phyloP scores from a whole-genome alignment of 2,888 invertebrate species.

The Spodoptera exigua region DNA sequence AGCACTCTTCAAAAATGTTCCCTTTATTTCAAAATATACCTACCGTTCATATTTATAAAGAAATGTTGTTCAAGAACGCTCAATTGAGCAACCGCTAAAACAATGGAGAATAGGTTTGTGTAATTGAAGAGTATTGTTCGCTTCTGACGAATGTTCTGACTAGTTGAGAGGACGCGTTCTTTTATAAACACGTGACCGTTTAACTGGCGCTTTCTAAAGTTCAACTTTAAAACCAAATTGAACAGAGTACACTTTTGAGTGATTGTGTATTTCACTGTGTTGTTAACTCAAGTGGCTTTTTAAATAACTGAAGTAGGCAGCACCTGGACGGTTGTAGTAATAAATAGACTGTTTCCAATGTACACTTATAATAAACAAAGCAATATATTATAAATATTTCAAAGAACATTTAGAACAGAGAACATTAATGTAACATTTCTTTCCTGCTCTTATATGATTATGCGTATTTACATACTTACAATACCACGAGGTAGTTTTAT shows the following conservation, averaged over 20 bases:
- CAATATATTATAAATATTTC: slow-evolving; percentile 25
- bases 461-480: too few relatives aligned
- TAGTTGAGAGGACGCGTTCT: slow-evolving; percentile 50
- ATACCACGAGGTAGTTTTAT: too few relatives aligned
- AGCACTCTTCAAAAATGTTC: slow-evolving; percentile 69
- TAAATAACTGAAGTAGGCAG: slow-evolving; percentile 55
- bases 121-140: slow-evolving; percentile 29
- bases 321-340: slow-evolving; percentile 61
- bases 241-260: slow-evolving; percentile 26
- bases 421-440: slow-evolving; percentile 5
- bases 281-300: slow-evolving; percentile 60
- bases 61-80: slow-evolving; percentile 57
- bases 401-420: background rate
- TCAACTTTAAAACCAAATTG: background rate
- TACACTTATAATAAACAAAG: slow-evolving; percentile 56
- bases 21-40: slow-evolving; percentile 45
- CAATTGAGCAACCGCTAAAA: slow-evolving; percentile 75
- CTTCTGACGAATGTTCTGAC: slow-evolving; percentile 49
- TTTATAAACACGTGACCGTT: slow-evolving; percentile 24
- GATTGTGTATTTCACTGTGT: slow-evolving; percentile 54
- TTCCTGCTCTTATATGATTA: background rate
- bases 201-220: background rate
- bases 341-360: slow-evolving; percentile 42
- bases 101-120: slow-evolving; percentile 44
- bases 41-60: slow-evolving; percentile 35